These are phyloP conservation scores for Platyrinchus mystaceus DNA, from an alignment of 2,797 vertebrate species.

Conservation along the genomic window DNA sequence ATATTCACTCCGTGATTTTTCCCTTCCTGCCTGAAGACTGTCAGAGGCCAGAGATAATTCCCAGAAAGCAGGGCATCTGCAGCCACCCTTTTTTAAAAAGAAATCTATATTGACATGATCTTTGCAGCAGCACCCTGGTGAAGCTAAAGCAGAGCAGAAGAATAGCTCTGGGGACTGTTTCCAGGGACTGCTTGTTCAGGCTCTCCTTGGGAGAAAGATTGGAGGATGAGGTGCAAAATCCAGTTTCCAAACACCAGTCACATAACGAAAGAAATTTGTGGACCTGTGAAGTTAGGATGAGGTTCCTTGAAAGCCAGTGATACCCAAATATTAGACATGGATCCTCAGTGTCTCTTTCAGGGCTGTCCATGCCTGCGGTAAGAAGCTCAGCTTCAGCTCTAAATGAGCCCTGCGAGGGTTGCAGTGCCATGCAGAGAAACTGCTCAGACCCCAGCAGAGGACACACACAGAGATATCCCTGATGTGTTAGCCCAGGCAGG, in stretches of 20 bases:
- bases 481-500: not conserved
- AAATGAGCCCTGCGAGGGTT: not conserved
- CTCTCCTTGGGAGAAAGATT: not conserved
- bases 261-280: not conserved
- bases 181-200: not conserved
- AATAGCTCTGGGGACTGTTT: not conserved
- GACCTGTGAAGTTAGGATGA: not conserved
- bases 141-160: not conserved
- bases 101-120: not conserved
- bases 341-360: not conserved
- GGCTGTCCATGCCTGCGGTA: not conserved
- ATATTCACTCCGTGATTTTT: not conserved
- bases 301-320: not conserved
- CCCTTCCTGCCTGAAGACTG: not conserved
- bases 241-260: not conserved
- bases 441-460: fast-evolving
- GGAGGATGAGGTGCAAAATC: not conserved
- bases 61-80: not conserved
- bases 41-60: not conserved
- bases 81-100: not conserved
- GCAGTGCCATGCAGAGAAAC: not conserved
- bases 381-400: not conserved
- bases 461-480: fast-evolving
- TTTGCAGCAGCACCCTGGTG: not conserved
- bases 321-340: no score